Evolutionary conservation across 2,113 vertebrate species (phyloP).

Genomic region (Caranx melampygus): DNA sequence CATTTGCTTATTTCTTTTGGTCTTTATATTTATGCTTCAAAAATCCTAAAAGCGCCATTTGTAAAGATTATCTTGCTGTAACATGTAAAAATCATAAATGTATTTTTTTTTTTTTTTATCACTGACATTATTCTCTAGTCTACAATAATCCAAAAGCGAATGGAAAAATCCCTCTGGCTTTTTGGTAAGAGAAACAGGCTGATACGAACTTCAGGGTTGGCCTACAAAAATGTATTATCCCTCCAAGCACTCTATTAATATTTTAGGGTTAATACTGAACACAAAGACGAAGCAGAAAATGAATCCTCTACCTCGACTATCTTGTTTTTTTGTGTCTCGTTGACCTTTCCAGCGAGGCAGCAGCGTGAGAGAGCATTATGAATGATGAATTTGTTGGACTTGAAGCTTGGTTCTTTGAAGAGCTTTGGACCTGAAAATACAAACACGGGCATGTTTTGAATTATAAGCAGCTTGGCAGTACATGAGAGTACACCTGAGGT

Average conservation of each 20-base stretch:
- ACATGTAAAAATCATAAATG: too few species aligned
- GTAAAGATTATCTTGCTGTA: too few species aligned
- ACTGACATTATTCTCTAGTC: too few species aligned
- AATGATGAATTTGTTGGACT: conserved; percentile 95
- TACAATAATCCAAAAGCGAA: too few species aligned
- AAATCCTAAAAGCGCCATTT: too few species aligned
- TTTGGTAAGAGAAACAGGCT: too few species aligned
- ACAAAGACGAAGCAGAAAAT: neutral
- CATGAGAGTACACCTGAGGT: neutral
- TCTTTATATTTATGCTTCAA: too few species aligned
- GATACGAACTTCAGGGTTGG: too few species aligned
- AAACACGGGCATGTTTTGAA: neutral
- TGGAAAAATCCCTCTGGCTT: too few species aligned
- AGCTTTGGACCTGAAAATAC: conserved; percentile 86
- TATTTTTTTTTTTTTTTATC: too few species aligned
- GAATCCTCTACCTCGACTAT: conserved; percentile 88
- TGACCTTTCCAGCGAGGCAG: conserved; percentile 93
- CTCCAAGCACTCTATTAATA: neutral
- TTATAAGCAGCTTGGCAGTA: neutral
- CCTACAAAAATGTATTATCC: too few species aligned
- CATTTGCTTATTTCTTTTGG: too few species aligned
- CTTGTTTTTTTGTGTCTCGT: conserved; percentile 91
- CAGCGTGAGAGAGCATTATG: conserved; percentile 92
- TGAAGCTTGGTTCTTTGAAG: conserved; percentile 94
- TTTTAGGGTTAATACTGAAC: neutral